phyloP scores from a whole-genome alignment of 2,797 vertebrate species.

The Dromococcyx pavoninus region DNA sequence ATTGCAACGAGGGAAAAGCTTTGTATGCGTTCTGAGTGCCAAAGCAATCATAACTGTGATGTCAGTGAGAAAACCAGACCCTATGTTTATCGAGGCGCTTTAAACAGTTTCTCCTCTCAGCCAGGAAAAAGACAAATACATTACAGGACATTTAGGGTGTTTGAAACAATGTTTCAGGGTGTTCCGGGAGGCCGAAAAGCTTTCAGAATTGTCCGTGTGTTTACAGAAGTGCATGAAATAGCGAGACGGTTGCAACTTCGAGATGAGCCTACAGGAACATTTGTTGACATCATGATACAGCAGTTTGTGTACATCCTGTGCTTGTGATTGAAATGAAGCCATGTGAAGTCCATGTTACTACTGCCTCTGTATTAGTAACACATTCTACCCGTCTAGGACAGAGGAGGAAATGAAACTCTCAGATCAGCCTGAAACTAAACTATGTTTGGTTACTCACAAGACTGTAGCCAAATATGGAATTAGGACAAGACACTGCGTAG shows the following conservation, averaged over 20 bases:
- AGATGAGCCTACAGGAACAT: neutral
- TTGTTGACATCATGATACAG: neutral
- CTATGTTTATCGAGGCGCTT: neutral
- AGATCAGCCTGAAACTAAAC: neutral
- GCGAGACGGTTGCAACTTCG: neutral
- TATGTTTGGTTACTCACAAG: neutral
- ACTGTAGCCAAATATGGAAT: slow-evolving; percentile 3
- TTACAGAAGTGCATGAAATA: neutral
- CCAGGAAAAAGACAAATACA: neutral
- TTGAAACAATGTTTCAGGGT: neutral
- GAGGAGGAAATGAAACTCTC: neutral
- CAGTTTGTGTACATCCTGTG: neutral
- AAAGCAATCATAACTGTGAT: rapidly evolving
- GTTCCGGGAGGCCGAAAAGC: neutral
- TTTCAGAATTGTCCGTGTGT: neutral
- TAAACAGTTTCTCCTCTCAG: too few relatives aligned
- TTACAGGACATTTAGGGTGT: neutral
- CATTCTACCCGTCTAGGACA: neutral
- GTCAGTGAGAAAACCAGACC: neutral
- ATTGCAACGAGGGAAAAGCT: neutral
- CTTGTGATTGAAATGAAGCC: neutral
- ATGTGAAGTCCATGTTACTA: rapidly evolving
- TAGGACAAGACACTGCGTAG: neutral
- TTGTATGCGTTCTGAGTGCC: neutral
- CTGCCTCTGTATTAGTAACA: neutral